phyloP scores from a whole-genome alignment of 1,140 invertebrate species.

The Eurosta solidaginis region DNA sequence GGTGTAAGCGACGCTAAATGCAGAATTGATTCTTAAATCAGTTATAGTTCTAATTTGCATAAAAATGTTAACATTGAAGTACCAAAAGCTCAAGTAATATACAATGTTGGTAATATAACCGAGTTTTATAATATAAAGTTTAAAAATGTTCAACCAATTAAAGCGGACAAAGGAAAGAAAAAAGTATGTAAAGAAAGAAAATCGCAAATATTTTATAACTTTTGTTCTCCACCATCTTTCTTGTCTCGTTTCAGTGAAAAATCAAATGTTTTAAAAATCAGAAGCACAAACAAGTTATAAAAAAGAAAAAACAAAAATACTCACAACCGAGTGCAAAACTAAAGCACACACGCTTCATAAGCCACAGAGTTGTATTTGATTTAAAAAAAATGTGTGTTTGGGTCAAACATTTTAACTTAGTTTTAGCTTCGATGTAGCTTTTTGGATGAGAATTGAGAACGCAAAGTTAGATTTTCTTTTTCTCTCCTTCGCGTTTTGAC shows the following conservation, averaged over 20 bases:
- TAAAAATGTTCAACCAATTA: background rate
- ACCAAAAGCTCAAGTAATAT: too few species aligned
- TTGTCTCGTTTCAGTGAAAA: constrained; percentile 22
- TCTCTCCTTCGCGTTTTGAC: too few species aligned
- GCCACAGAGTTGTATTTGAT: background rate
- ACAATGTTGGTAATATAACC: background rate
- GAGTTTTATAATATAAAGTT: background rate
- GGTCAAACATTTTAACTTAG: too few species aligned
- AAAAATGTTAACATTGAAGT: too few species aligned
- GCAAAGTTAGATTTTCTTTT: too few species aligned
- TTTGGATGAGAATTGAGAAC: too few species aligned
- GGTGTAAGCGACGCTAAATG: too few species aligned
- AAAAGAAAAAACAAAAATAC: background rate
- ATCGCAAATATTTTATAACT: background rate
- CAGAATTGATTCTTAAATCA: too few species aligned
- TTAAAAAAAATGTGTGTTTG: too few species aligned
- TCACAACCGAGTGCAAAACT: background rate
- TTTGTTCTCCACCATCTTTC: background rate
- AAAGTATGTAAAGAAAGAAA: constrained; percentile 3
- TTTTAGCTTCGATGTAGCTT: too few species aligned
- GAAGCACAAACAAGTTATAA: background rate
- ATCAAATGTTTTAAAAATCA: background rate
- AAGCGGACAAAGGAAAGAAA: background rate
- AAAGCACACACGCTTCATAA: background rate
- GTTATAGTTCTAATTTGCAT: too few species aligned